Evolutionary conservation across 2,888 invertebrate species (phyloP).

Genomic region (Plebejus argus): DNA sequence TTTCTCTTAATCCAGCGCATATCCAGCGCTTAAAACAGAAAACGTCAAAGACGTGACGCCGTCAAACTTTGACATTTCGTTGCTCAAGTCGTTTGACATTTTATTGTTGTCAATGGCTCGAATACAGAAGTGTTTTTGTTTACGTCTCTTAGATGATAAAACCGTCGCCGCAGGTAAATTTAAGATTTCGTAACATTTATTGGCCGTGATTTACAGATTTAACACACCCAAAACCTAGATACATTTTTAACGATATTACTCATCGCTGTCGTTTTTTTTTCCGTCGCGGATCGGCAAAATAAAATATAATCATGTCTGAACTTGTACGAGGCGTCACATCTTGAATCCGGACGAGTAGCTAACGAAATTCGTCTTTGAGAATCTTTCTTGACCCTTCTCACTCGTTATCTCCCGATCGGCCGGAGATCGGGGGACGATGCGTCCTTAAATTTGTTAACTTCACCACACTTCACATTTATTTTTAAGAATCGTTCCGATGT

Average conservation of each 20-base stretch:
- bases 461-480: conserved; percentile 64
- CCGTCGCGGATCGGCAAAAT: conserved; percentile 60
- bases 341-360: conserved; percentile 70
- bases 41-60: background rate
- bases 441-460: conserved; percentile 73
- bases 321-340: conserved; percentile 66
- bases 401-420: conserved; percentile 66
- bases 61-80: conserved; percentile 21
- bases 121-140: conserved; percentile 25
- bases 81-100: background rate
- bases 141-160: conserved; percentile 14
- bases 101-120: conserved; percentile 1
- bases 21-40: background rate
- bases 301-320: conserved; percentile 70
- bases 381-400: conserved; percentile 71
- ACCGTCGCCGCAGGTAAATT: conserved; percentile 36
- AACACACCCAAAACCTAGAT: conserved; percentile 41
- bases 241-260: conserved; percentile 58
- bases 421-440: conserved; percentile 47
- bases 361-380: conserved; percentile 63
- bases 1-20: background rate
- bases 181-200: conserved; percentile 33
- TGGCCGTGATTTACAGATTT: conserved; percentile 53
- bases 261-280: conserved; percentile 52
- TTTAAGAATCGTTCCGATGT: conserved; percentile 73